These are phyloP conservation scores for Hirtodrosophila trivittata DNA, from an alignment of 2,888 invertebrate species.

Conservation along the genomic window DNA sequence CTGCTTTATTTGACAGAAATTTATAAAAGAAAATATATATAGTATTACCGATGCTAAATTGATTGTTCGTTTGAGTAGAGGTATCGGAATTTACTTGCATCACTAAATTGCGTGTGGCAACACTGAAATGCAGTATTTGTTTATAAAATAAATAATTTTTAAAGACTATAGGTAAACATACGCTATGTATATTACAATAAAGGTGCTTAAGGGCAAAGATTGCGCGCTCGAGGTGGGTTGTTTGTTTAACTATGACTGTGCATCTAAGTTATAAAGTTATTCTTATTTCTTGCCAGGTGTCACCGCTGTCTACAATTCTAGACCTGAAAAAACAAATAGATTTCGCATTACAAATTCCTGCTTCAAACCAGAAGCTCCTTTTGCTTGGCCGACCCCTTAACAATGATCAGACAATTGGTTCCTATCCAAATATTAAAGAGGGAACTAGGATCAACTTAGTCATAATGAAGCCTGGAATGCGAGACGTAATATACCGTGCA, in stretches of 20 bases:
- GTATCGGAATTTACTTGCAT: constrained; percentile 29
- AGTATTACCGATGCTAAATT: no score
- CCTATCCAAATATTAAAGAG: constrained; percentile 89
- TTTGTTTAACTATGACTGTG: background rate
- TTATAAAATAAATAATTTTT: constrained; percentile 40
- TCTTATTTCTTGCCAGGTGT: constrained; percentile 82
- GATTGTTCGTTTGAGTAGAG: no score
- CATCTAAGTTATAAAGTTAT: no score
- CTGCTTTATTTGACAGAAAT: no score
- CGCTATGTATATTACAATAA: constrained; percentile 89
- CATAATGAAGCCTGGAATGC: constrained; percentile 88
- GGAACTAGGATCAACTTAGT: constrained; percentile 90
- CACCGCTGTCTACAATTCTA: constrained; percentile 86
- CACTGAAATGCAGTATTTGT: constrained; percentile 37
- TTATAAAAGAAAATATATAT: no score
- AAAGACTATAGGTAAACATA: constrained; percentile 4
- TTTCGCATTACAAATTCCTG: constrained; percentile 87
- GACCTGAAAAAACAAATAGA: constrained; percentile 89
- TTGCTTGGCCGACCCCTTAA: constrained; percentile 88
- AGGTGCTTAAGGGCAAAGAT: constrained; percentile 90
- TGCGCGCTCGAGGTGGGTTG: constrained; percentile 87
- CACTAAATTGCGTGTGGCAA: constrained; percentile 49
- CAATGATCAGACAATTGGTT: constrained; percentile 88
- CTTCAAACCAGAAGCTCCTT: constrained; percentile 88
- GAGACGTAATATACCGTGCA: constrained; percentile 85